Conservation (phyloP, 2,113 vertebrate species). For the Apteryx owenii region DNA sequence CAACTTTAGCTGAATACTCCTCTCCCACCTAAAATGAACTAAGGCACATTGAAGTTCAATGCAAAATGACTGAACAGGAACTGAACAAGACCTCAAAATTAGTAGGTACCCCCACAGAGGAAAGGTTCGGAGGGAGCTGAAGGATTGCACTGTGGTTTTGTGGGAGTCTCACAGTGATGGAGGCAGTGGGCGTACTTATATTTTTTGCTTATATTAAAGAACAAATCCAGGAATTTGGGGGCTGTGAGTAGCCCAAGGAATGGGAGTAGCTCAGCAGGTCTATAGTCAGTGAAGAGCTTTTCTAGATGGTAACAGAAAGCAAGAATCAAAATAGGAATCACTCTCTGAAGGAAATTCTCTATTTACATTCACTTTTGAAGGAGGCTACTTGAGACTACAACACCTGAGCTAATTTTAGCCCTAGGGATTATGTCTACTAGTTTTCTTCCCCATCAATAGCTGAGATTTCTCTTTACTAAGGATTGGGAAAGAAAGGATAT, state of each 20-base stretch:
- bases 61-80: not conserved
- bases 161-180: not conserved
- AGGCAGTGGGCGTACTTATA: not conserved
- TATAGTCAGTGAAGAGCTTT: not conserved
- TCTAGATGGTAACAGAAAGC: not conserved
- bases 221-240: not conserved
- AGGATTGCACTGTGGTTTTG: not conserved
- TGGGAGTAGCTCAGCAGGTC: not conserved
- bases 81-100: not conserved
- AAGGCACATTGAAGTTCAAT: not conserved
- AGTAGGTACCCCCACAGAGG: not conserved
- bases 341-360: not conserved
- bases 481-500: not conserved
- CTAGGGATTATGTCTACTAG: not conserved
- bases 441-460: not conserved
- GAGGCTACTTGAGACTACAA: not conserved
- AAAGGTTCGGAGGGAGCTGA: not conserved
- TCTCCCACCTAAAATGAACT: not conserved
- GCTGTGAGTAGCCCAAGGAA: not conserved
- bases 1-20: not conserved
- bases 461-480: not conserved
- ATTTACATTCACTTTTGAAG: not conserved
- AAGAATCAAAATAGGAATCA: not conserved
- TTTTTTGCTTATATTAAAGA: not conserved
- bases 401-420: not conserved